Conservation (phyloP, 2,888 invertebrate genomes). For the Hydroisotoma schaefferi region DNA sequence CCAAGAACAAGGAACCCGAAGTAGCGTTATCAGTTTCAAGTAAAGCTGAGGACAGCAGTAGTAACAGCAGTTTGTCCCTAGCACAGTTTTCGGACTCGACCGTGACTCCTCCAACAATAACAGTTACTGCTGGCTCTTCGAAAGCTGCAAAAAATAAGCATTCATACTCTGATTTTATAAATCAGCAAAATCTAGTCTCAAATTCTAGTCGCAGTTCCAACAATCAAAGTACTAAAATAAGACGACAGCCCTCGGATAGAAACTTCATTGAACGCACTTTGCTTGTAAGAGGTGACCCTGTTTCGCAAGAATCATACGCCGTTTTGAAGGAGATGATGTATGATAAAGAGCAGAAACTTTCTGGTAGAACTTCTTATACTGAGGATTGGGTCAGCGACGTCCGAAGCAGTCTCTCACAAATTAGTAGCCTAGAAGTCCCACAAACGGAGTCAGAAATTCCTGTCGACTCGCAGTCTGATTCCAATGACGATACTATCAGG, state of each 20-base stretch:
- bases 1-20: too few relatives aligned
- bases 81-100: not conserved
- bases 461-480: not conserved
- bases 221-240: not conserved
- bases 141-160: not conserved
- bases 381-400: constrained; percentile 27
- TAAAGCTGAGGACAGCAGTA: too few relatives aligned
- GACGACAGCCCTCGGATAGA: not conserved
- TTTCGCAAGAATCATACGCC: constrained; percentile 27
- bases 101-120: constrained; percentile 12
- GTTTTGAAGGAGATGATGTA: constrained; percentile 22
- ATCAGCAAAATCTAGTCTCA: not conserved
- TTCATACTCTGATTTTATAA: not conserved
- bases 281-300: constrained; percentile 16
- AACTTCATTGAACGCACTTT: constrained; percentile 14
- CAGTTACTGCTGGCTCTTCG: not conserved
- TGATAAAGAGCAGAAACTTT: not conserved
- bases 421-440: constrained; percentile 2
- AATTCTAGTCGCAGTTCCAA: not conserved
- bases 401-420: not conserved
- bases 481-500: not conserved
- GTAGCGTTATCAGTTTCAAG: too few relatives aligned
- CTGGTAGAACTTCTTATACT: constrained; percentile 7
- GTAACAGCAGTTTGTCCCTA: too few relatives aligned
- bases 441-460: not conserved